phyloP scores from a whole-genome alignment of 2,797 vertebrate genomes.

The Adelosebastes latens region DNA sequence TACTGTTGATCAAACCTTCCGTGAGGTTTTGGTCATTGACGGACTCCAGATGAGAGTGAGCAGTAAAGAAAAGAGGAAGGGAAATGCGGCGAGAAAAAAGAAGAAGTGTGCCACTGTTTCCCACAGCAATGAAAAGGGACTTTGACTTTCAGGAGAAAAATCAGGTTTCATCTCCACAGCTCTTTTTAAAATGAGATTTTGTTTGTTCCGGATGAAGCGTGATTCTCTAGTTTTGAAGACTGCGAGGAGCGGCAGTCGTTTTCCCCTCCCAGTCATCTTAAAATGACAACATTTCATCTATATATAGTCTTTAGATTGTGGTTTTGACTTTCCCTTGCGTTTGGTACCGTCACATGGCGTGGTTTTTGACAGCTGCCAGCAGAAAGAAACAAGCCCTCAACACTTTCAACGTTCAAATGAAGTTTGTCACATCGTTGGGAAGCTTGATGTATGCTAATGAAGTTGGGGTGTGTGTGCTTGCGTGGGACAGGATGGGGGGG shows the following conservation, averaged over 20 bases:
- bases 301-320: constrained; percentile 83
- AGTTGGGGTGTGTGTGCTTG: constrained; percentile 46
- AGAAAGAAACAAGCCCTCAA: constrained; percentile 78
- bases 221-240: constrained; percentile 73
- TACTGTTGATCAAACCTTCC: constrained; percentile 62
- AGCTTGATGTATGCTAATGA: constrained; percentile 84
- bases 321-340: constrained; percentile 73
- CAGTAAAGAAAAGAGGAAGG: constrained; percentile 33
- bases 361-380: constrained; percentile 86
- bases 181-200: constrained; percentile 59
- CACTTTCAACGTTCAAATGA: constrained; percentile 80
- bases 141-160: constrained; percentile 64
- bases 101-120: constrained; percentile 53
- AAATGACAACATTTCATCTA: constrained; percentile 84
- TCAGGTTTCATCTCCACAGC: constrained; percentile 67
- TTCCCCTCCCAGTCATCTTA: constrained; percentile 74
- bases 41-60: constrained; percentile 62
- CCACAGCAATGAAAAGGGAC: constrained; percentile 62
- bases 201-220: constrained; percentile 74
- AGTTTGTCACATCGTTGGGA: constrained; percentile 79
- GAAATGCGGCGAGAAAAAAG: constrained; percentile 24
- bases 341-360: constrained; percentile 69
- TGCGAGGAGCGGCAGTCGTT: constrained; percentile 64
- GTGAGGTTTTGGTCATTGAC: constrained; percentile 66
- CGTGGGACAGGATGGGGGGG: constrained; percentile 42